phyloP scores from a whole-genome alignment of 2,113 vertebrate species.

The Mastomys coucha region DNA sequence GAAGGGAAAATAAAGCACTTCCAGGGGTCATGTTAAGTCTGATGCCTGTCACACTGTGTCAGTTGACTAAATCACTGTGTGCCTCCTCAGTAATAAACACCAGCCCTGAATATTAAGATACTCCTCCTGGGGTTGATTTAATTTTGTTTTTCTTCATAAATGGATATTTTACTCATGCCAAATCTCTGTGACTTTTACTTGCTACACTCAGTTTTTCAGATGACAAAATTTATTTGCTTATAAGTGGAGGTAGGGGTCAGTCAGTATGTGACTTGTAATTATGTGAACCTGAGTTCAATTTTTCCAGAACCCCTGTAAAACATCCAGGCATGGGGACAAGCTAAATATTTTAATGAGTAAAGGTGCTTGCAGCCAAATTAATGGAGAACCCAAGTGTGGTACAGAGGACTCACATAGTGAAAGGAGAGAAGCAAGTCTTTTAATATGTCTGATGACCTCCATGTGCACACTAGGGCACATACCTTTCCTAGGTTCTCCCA shows the following conservation, averaged over 20 bases:
- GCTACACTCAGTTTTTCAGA: neutral
- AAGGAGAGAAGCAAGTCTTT: neutral
- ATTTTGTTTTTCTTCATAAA: neutral
- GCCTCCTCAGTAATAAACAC: neutral
- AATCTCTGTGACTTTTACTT: neutral
- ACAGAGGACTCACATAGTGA: too few species aligned
- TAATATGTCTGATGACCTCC: neutral
- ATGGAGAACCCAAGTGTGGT: neutral
- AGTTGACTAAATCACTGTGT: neutral
- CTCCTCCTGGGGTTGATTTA: neutral
- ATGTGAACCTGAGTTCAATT: neutral
- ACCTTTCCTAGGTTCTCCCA: too few species aligned
- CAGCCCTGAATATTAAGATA: neutral
- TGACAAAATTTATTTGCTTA: neutral
- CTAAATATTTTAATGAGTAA: neutral
- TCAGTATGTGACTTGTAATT: neutral
- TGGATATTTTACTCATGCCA: neutral
- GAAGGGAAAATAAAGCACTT: conserved; percentile 14
- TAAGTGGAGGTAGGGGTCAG: neutral
- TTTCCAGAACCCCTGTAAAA: neutral
- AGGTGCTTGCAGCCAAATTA: neutral
- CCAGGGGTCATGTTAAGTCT: neutral
- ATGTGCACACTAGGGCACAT: too few species aligned
- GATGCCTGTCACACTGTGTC: neutral
- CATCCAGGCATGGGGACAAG: too few species aligned